Base-by-base conservation (phyloP, 2,888 invertebrate species). In the Crematogaster levior region DNA sequence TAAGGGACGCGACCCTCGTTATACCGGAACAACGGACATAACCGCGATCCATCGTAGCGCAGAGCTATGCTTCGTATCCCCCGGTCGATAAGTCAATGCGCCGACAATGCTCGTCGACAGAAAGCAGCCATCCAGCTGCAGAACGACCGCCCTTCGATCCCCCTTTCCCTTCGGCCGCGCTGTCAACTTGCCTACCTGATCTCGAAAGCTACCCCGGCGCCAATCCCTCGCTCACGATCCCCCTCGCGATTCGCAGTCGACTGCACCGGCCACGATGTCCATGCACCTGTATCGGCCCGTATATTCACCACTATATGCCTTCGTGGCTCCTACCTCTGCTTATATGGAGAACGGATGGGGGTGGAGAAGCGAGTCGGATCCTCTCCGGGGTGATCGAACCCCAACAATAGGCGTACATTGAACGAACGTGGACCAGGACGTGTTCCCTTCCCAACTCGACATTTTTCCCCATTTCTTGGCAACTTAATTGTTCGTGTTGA, bases 21-120 rank as follows among this genome's bases (percentile, higher is more conserved):
- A 65, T 65, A 86, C 89, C 89, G 89, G 88, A 89, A 89, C 89
- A 89, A 89, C 89, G 85, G 88, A 89, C 86, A 91, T 91, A 90
- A 92, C 91, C 91, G 90, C 86, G 87, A 89, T 89, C 90, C 88
- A 89, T 89, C 84, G 88, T 85, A 88, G 87, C 86, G 86, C 87
- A 85, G 90, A 86, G 87, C 88, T 87, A 81, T 84, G 86, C 86
- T 87, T 87, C 86, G 86, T 83, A 89, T 81, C 77, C 86, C 21
- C 58, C 82, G 89, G 86, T 89, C 89, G 89, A 89, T 89, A 89
- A 89, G 89, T 92, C 92, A 90, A 92, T 92, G 92, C 87, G 84
- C 87, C 85, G 87, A 92, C 91, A 91, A 91, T 89, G 83, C 90
- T 82, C 85, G 88, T 90, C 90, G 92, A 89, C 90, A 89, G 90